These are phyloP conservation scores for Lithophane socia DNA, from an alignment of 2,888 invertebrate species.

Conservation along the genomic window DNA sequence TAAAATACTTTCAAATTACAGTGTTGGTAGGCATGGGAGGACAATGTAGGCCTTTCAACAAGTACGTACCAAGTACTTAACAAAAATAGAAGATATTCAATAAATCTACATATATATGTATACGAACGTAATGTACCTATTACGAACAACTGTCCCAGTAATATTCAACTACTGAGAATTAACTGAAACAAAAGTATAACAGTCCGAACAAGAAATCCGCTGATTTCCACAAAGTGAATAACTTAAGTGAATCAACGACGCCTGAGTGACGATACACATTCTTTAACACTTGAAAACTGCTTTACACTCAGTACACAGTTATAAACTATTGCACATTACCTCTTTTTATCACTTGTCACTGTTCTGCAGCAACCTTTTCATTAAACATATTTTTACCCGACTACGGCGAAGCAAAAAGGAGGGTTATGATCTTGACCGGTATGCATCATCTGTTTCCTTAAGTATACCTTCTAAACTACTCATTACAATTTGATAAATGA, in stretches of 20 bases:
- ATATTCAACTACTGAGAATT: background rate
- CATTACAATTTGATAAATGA: no score
- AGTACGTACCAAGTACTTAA: no score
- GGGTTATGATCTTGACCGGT: no score
- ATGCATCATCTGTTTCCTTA: no score
- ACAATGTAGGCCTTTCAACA: no score
- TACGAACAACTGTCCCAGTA: background rate
- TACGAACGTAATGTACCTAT: background rate
- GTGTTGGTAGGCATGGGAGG: no score
- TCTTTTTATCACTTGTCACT: background rate
- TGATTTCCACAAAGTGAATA: slow-evolving; percentile 30
- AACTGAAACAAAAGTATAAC: background rate
- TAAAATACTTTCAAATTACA: no score
- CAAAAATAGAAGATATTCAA: no score
- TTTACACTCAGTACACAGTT: background rate
- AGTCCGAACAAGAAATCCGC: slow-evolving; percentile 10
- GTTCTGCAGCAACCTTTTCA: background rate
- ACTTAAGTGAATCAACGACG: slow-evolving; percentile 23
- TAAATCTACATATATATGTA: no score
- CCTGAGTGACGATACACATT: slow-evolving; percentile 40
- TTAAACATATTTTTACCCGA: background rate
- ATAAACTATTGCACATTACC: background rate
- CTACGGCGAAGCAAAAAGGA: no score
- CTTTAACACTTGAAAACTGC: slow-evolving; percentile 16
- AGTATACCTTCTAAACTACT: no score